phyloP scores from a whole-genome alignment of 1,140 invertebrate genomes.

The Drosophila albomicans region DNA sequence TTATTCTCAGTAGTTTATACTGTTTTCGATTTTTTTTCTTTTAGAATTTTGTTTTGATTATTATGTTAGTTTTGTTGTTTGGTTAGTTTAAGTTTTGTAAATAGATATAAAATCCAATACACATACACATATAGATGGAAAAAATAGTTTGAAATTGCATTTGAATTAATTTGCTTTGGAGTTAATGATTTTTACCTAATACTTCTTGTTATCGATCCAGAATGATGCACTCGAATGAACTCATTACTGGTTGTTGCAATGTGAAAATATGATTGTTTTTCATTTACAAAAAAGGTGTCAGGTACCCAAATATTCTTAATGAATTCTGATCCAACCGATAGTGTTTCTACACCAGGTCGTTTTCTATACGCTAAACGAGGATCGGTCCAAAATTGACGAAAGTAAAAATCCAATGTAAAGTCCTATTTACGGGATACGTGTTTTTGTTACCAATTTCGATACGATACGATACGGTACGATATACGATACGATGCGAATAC shows the following conservation, averaged over 20 bases:
- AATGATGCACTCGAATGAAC: constrained; percentile 97
- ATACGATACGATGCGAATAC: constrained; percentile 21
- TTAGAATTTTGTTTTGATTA: constrained; percentile 17
- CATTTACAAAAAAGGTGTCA: constrained; percentile 99
- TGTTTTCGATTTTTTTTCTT: constrained; percentile 35
- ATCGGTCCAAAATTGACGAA: constrained; percentile 99
- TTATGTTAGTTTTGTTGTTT: constrained; percentile 30
- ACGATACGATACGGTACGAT: constrained; percentile 20
- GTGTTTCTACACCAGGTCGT: constrained; percentile 93
- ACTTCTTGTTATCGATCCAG: constrained; percentile 96
- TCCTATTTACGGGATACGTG: constrained; percentile 88
- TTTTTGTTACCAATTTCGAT: constrained; percentile 29
- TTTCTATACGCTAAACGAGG: constrained; percentile 95
- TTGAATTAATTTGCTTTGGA: constrained; percentile 58
- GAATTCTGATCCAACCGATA: constrained; percentile 96
- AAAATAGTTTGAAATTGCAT: constrained; percentile 58
- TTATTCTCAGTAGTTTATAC: constrained; percentile 30
- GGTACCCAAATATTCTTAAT: constrained; percentile 99
- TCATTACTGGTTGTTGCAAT: constrained; percentile 98
- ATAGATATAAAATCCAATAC: constrained; percentile 66
- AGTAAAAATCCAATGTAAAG: constrained; percentile 99
- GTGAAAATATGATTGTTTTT: constrained; percentile 99
- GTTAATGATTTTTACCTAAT: constrained; percentile 91
- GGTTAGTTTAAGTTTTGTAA: constrained; percentile 39
- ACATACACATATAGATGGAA: constrained; percentile 76